A percentile compares a stretch with the other conserved stretches of the same genome.
Conservation (phyloP, 2,888 invertebrate species). For the Phyto melanocephala region DNA sequence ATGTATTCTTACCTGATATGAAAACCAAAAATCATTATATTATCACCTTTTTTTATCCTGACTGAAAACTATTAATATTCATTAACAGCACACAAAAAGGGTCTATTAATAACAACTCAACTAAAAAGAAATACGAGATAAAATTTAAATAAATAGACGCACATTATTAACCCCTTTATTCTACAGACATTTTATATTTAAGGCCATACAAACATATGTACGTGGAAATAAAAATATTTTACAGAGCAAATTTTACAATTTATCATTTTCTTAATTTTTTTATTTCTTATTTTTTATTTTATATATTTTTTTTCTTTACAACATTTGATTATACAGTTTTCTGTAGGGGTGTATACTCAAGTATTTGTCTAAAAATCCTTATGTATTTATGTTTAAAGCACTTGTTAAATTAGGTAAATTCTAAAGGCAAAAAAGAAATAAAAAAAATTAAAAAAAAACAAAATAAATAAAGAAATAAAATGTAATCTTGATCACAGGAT, state of each 20-base stretch:
- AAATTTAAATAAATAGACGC: conserved; percentile 23
- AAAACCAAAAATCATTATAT: conserved; percentile 17
- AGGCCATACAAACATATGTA: not conserved
- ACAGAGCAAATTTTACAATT: conserved; percentile 24
- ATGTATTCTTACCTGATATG: not conserved
- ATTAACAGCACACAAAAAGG: conserved; percentile 22
- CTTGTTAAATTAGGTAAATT: conserved; percentile 36
- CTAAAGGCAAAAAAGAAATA: not conserved
- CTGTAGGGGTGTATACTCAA: not conserved
- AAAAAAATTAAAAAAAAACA: not conserved
- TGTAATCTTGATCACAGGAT: conserved; percentile 40
- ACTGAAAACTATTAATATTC: conserved; percentile 55
- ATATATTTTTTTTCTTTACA: conserved; percentile 11
- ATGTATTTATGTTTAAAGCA: not conserved
- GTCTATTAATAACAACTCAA: conserved; percentile 46
- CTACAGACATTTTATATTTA: not conserved
- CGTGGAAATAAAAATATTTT: not conserved
- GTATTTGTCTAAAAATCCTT: not conserved
- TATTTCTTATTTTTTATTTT: conserved; percentile 50
- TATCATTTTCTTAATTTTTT: conserved; percentile 39
- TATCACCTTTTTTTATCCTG: not conserved
- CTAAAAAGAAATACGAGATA: conserved; percentile 32
- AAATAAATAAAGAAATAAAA: not conserved
- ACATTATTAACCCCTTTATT: conserved; percentile 25
- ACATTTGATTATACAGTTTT: not conserved